Evolutionary conservation across 2,888 invertebrate genomes (phyloP).

Genomic region (Beris chalybata): DNA sequence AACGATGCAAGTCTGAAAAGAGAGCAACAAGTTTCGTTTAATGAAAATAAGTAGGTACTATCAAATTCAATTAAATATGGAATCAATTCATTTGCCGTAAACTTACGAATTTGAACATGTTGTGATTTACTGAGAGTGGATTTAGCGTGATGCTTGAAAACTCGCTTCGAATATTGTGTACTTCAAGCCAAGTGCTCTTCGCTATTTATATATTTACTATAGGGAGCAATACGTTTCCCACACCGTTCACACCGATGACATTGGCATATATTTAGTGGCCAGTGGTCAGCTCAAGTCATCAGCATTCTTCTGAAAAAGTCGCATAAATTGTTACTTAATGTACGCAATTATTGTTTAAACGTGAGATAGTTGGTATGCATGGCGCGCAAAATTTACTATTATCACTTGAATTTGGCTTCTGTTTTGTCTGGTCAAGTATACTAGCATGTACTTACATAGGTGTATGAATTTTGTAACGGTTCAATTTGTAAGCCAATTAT

Average conservation of each 20-base stretch:
- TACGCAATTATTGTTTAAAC: slow-evolving; percentile 4
- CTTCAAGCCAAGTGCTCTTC: not conserved
- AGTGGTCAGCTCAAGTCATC: slow-evolving; percentile 4
- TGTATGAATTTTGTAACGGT: slow-evolving; percentile 17
- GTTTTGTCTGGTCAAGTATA: slow-evolving; percentile 1
- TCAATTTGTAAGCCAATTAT: slow-evolving; percentile 7
- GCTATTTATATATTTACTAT: slow-evolving; percentile 15
- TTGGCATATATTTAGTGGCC: slow-evolving; percentile 13
- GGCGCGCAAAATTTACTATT: not conserved
- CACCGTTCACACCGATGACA: slow-evolving; percentile 16
- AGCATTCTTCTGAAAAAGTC: slow-evolving; percentile 5
- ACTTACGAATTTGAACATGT: slow-evolving; percentile 31
- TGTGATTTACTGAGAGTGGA: slow-evolving; percentile 9
- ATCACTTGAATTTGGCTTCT: slow-evolving; percentile 10
- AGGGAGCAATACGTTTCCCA: slow-evolving; percentile 4
- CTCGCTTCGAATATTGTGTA: slow-evolving; percentile 3
- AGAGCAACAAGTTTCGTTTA: not conserved
- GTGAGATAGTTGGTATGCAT: slow-evolving; percentile 18
- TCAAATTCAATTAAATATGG: not conserved
- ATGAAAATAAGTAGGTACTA: not conserved
- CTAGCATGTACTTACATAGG: not conserved
- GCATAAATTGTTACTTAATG: slow-evolving; percentile 16
- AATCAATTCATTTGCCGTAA: slow-evolving; percentile 5
- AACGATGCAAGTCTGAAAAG: slow-evolving; percentile 58
- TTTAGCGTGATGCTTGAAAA: not conserved